Percentiles rank a stretch among this genome's conserved stretches.
These are phyloP conservation scores for Microplitis manilae DNA, from an alignment of 2,888 invertebrate genomes.

Conservation along the genomic window DNA sequence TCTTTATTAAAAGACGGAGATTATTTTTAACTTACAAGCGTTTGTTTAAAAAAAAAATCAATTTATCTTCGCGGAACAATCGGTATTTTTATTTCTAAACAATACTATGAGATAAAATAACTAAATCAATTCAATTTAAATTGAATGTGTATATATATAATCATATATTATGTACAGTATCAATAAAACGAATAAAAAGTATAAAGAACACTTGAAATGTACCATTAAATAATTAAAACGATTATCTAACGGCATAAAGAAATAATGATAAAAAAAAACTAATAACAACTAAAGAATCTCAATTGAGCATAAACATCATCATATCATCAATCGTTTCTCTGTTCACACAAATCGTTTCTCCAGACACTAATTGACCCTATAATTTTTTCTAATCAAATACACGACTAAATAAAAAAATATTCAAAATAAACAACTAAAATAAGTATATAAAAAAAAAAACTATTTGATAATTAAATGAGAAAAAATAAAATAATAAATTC, in stretches of 20 bases:
- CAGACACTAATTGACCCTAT: constrained; percentile 34
- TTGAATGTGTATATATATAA: not conserved
- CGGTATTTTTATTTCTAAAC: not conserved
- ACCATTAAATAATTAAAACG: not conserved
- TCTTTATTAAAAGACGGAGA: not conserved
- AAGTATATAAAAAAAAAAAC: not conserved
- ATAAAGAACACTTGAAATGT: not conserved
- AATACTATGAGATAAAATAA: not conserved
- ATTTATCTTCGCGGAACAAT: not conserved
- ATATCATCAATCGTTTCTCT: not conserved
- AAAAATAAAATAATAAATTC: constrained; percentile 5
- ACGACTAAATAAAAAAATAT: constrained; percentile 4
- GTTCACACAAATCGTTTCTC: constrained; percentile 27
- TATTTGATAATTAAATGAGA: constrained; percentile 3
- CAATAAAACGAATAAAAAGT: not conserved
- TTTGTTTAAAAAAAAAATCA: not conserved
- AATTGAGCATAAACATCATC: constrained; percentile 19
- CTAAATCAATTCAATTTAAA: not conserved
- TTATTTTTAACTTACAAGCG: not conserved
- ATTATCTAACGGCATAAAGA: not conserved
- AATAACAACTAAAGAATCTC: not conserved
- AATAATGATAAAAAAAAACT: not conserved
- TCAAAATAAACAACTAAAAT: not conserved
- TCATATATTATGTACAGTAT: not conserved
- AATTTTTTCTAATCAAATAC: constrained; percentile 22